These are phyloP conservation scores for Scaptodrosophila latifasciaeformis DNA, from an alignment of 2,888 invertebrate genomes.

Conservation along the genomic window DNA sequence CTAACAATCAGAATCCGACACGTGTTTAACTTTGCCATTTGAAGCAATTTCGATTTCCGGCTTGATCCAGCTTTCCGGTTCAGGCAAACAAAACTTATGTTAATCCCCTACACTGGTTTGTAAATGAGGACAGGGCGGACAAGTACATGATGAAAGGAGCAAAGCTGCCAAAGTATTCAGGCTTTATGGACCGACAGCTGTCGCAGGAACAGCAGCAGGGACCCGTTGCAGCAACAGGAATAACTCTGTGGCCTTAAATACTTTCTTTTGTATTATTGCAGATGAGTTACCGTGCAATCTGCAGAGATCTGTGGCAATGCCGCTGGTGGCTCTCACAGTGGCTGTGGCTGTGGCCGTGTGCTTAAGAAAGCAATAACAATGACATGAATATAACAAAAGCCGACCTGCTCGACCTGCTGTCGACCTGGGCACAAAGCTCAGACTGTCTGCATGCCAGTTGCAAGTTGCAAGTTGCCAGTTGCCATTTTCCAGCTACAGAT, in stretches of 20 bases:
- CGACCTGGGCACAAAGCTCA: background rate
- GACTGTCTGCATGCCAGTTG: conserved; percentile 3
- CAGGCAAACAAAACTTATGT: too few species aligned
- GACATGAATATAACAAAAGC: conserved; percentile 53
- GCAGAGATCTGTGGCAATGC: conserved; percentile 7
- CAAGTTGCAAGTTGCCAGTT: background rate
- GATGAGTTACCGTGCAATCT: conserved; percentile 26
- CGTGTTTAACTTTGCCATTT: too few species aligned
- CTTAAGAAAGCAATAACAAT: conserved; percentile 52
- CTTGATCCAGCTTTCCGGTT: too few species aligned
- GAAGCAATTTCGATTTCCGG: too few species aligned
- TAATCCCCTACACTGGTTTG: too few species aligned
- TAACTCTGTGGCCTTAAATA: conserved; percentile 37
- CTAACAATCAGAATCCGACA: too few species aligned
- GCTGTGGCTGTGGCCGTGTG: conserved; percentile 13
- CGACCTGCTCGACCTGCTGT: background rate
- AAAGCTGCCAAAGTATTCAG: conserved; percentile 3
- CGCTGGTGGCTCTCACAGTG: background rate
- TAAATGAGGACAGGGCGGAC: too few species aligned
- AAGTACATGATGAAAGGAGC: too few species aligned
- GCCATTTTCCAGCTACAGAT: background rate
- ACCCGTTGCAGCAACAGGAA: background rate
- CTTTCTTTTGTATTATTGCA: conserved; percentile 45
- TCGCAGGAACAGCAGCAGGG: background rate
- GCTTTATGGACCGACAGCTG: too few species aligned